Evolutionary conservation across 2,113 vertebrate species (phyloP), one percentile per base, ranked within the genome.

Genomic region (Gymnarchus niloticus): DNA sequence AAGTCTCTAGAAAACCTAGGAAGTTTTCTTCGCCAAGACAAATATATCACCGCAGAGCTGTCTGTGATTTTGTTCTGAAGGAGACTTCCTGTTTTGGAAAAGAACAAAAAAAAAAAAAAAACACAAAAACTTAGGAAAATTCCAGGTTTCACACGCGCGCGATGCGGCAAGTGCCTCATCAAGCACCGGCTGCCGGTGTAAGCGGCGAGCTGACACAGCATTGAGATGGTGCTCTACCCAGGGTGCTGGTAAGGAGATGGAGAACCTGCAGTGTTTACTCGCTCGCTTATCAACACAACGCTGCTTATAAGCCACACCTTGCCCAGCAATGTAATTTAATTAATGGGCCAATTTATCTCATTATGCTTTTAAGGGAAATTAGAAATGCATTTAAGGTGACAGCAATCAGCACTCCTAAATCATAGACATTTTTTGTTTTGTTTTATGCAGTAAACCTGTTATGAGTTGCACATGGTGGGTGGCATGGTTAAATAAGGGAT

Each of bases 1-100:
- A 88, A 84, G 76, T 73, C 84, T 86, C 87, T 76, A 28, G 84
- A 87, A 85, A 86, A 83, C 51, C 23, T 81, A 87, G 87, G 87
- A 85, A 89, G 87, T 87, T 69, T 87, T 88, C 87, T 83, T 86
- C 83, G 86, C 89, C 89, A 90, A 90, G 78, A 91, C 84, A 88
- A 91, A 90, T 86, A 88, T 84, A 86, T 89, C 73, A 54, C 80
- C 5, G 52, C 56, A 73, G 73, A 86, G 83, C 83, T 56, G 33
- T 85, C 17, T 69, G 56, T 83, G 44, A 85, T 83, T 85, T 81
- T 76, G 86, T 87, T 83, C 3, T 65, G 41, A 51, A 85, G 51
- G 49, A 85, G 61, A 57, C 81, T 88, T 86, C 83, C 85, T 87
- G 83, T 89, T 87, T 83, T 87, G 83, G 61, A 85, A 84, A 83